Percentiles rank a stretch among this genome's conserved stretches.
These are phyloP conservation scores for Arenicola marina DNA, from an alignment of 2,888 invertebrate genomes.

Conservation along the genomic window DNA sequence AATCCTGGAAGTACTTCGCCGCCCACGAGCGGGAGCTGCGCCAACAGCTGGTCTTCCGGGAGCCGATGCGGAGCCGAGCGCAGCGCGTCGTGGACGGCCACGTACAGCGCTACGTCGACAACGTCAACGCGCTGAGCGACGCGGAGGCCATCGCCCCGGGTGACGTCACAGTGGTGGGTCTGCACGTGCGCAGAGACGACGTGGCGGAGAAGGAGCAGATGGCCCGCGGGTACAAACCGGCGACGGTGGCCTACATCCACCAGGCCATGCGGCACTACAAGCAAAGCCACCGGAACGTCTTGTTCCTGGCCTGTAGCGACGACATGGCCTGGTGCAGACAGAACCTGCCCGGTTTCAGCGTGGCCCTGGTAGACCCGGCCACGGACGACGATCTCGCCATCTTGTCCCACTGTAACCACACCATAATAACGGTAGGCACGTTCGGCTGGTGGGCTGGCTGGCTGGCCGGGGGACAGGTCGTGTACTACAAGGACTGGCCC, in stretches of 20 bases:
- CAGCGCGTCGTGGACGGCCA: not conserved
- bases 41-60: slow-evolving; percentile 40
- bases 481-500: slow-evolving; percentile 60
- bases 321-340: slow-evolving; percentile 52
- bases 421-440: slow-evolving; percentile 57
- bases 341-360: slow-evolving; percentile 34
- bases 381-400: slow-evolving; percentile 56
- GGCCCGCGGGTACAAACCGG: slow-evolving; percentile 53
- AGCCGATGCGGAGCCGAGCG: slow-evolving; percentile 30
- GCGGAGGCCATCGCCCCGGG: slow-evolving; percentile 6
- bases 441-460: slow-evolving; percentile 63
- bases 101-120: not conserved
- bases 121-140: no score
- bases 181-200: slow-evolving; percentile 61
- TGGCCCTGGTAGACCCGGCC: slow-evolving; percentile 36
- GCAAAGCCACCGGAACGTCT: slow-evolving; percentile 36
- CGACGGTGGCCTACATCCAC: slow-evolving; percentile 52
- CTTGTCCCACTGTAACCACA: slow-evolving; percentile 51
- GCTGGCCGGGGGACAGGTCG: slow-evolving; percentile 48
- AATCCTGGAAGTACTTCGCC: slow-evolving; percentile 49
- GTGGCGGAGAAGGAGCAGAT: slow-evolving; percentile 49
- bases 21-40: slow-evolving; percentile 34
- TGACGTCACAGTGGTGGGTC: slow-evolving; percentile 41
- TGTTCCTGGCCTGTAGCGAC: slow-evolving; percentile 59
- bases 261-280: slow-evolving; percentile 50